A percentile compares a stretch with the other conserved stretches of the same genome.
phyloP scores from a whole-genome alignment of 1,140 invertebrate genomes.

The Radopholus similis region DNA sequence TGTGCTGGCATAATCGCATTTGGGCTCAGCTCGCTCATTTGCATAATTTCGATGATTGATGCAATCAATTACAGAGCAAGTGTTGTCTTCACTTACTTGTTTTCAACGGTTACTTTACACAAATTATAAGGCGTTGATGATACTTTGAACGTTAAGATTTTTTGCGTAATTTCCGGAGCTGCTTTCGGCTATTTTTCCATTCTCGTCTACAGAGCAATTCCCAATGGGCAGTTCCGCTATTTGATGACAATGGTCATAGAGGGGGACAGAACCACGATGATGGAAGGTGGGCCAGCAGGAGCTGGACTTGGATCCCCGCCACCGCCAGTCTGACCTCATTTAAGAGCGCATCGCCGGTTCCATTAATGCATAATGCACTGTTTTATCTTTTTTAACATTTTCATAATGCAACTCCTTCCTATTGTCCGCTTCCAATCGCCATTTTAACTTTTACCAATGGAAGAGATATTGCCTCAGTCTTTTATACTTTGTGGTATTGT shows the following conservation, averaged over 20 bases:
- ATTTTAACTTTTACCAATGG: too few relatives aligned
- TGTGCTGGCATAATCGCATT: conserved; percentile 7
- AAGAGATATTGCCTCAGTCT: too few relatives aligned
- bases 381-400: not conserved
- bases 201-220: conserved; percentile 24
- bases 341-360: not conserved
- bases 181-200: conserved; percentile 32
- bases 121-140: not conserved
- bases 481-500: not conserved
- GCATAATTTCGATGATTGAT: conserved; percentile 20
- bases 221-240: conserved; percentile 28
- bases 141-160: conserved; percentile 2
- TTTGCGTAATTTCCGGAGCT: conserved; percentile 13
- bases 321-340: conserved; percentile 6
- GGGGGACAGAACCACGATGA: conserved; percentile 4
- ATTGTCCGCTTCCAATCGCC: not conserved
- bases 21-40: conserved; percentile 22
- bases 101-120: conserved; percentile 18
- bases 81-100: conserved; percentile 23
- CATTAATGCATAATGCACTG: not conserved
- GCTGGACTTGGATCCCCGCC: not conserved
- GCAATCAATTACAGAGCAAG: conserved; percentile 8
- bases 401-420: not conserved
- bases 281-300: not conserved
- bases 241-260: conserved; percentile 38